Percentiles rank a stretch among this genome's conserved stretches.
phyloP scores from a whole-genome alignment of 2,113 vertebrate genomes.

The Peromyscus maniculatus region DNA sequence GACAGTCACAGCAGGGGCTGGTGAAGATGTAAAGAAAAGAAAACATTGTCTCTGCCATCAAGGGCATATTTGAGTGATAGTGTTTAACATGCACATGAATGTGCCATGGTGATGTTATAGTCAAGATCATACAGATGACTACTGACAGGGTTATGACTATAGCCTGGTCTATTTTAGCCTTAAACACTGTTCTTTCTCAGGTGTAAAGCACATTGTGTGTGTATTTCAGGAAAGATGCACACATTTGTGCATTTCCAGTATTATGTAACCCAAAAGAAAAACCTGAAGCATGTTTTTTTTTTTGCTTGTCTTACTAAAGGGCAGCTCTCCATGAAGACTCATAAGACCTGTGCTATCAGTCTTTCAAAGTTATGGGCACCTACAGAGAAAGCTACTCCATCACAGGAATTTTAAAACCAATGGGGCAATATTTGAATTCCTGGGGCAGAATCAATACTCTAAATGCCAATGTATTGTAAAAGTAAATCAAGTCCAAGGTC shows the following conservation, averaged over 20 bases:
- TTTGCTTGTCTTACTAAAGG: conserved; percentile 53
- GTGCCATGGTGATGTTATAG: neutral
- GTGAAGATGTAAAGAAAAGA: conserved; percentile 31
- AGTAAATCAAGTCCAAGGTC: conserved; percentile 56
- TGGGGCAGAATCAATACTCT: conserved; percentile 48
- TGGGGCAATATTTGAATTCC: conserved; percentile 25
- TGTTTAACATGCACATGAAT: neutral
- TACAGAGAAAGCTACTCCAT: conserved; percentile 39
- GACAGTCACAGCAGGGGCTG: neutral
- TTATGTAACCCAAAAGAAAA: conserved; percentile 56
- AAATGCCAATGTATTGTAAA: conserved; percentile 11
- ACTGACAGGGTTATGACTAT: neutral
- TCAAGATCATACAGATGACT: neutral
- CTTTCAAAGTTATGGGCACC: conserved; percentile 66
- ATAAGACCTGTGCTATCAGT: neutral
- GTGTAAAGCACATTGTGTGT: neutral
- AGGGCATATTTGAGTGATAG: neutral
- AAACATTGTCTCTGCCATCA: neutral
- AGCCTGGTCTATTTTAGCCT: conserved; percentile 1
- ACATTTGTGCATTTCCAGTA: conserved; percentile 49
- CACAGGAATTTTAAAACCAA: conserved; percentile 69
- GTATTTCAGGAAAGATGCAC: conserved; percentile 44
- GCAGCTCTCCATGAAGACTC: conserved; percentile 1
- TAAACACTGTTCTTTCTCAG: neutral
- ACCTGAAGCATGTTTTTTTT: conserved; percentile 41